phyloP scores from a whole-genome alignment of 2,888 invertebrate genomes.

The Parthenolecanium corni region DNA sequence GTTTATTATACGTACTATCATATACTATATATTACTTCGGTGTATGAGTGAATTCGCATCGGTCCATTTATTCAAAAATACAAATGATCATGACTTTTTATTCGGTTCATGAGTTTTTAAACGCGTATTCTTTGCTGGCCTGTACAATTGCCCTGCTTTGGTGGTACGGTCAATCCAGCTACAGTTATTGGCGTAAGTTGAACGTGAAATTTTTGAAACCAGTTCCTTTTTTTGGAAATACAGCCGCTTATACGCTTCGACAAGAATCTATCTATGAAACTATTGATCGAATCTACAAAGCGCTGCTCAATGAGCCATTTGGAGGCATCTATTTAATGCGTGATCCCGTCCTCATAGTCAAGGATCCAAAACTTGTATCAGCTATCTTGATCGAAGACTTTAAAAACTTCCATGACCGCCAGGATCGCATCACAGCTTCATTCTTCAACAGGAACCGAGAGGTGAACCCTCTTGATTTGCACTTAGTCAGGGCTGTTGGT shows the following conservation, averaged over 20 bases:
- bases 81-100: too few species aligned
- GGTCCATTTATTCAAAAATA: too few species aligned
- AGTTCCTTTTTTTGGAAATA: slow-evolving; percentile 39
- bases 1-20: too few species aligned
- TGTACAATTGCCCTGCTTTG: slow-evolving; percentile 3
- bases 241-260: neutral
- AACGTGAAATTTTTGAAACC: slow-evolving; percentile 39
- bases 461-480: slow-evolving; percentile 30
- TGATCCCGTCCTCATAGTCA: slow-evolving; percentile 25
- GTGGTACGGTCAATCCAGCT: slow-evolving; percentile 35
- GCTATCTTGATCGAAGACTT: slow-evolving; percentile 32
- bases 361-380: slow-evolving; percentile 26
- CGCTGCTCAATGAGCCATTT: slow-evolving; percentile 33
- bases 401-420: slow-evolving; percentile 31
- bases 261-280: neutral
- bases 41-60: too few species aligned
- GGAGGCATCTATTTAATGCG: slow-evolving; percentile 28
- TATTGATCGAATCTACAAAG: slow-evolving; percentile 8
- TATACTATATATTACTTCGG: too few species aligned
- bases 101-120: too few species aligned
- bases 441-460: slow-evolving; percentile 22
- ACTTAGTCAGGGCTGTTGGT: slow-evolving; percentile 34
- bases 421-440: slow-evolving; percentile 9
- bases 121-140: neutral
- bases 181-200: slow-evolving; percentile 40